Base-by-base conservation (phyloP, 2,888 invertebrate species). In the Pharmacophagus antenor region DNA sequence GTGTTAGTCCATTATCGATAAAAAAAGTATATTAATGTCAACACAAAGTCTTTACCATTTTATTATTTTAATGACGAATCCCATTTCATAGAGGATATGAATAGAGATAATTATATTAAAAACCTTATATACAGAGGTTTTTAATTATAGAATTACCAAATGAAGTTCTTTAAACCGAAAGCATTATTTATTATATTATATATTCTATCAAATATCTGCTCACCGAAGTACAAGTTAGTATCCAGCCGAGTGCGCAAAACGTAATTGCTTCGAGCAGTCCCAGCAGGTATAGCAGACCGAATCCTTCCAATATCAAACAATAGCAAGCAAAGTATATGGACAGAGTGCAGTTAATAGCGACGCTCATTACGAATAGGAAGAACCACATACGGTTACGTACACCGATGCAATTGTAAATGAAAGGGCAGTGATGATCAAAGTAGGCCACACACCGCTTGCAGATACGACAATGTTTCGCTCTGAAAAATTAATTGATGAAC, bases 351-450 rank as follows among this genome's bases (percentile, higher is more conserved):
- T 97, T 96, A 63, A 97, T 94, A 10, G 97, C 96, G 27, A 97
- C 94, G 71, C 96, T 95, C 92, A 96, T 93, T 1, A 97, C 96
- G 79, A 97, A 97, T 58, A 96, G 84, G 79, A 97, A 96, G 89
- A 98, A 98, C 97, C 97, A 98, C 92, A 96, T 96, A 73, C 98
- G 93, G 85, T 98, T 98, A 62, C 95, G 93, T 42, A 97, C 91
- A 1, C 98, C 98, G 18, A 98, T 97, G 80, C 98, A 98, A 80
- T 98, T 98, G 85, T 97, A 97, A 70, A 98, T 97, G 79, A 98
- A 98, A 0, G 98, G 98, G 79, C 98, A 98, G 80, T 98, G 98
- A 84, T 98, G 98, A 80, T 98, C 98, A 76, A 98, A 97, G 79
- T 97, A 96, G 0, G 94, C 94, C 2, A 97, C 95, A 76, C 96